Percentiles rank a stretch among this genome's conserved stretches.
phyloP scores from a whole-genome alignment of 2,113 vertebrate genomes.

The Chaenogobius annularis region DNA sequence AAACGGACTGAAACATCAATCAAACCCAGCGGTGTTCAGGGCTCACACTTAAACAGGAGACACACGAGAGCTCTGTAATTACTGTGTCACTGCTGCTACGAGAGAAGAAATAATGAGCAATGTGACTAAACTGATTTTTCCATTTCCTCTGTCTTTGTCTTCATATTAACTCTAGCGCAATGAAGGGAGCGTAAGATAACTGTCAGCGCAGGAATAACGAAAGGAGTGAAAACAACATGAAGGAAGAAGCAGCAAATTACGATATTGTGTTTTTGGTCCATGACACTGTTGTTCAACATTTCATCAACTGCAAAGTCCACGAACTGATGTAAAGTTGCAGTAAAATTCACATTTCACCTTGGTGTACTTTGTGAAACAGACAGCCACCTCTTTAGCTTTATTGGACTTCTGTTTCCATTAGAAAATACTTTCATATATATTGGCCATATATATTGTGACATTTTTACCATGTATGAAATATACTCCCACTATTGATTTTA shows the following conservation, averaged over 20 bases:
- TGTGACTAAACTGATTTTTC: constrained; percentile 36
- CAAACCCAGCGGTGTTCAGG: constrained; percentile 30
- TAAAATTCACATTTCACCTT: too few relatives aligned
- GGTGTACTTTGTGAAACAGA: too few relatives aligned
- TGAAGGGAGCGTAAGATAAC: constrained; percentile 22
- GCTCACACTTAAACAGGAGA: constrained; percentile 32
- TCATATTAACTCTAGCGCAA: constrained; percentile 30
- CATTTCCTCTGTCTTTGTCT: constrained; percentile 43
- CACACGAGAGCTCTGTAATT: constrained; percentile 18
- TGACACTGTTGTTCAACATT: too few relatives aligned
- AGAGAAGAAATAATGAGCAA: constrained; percentile 42
- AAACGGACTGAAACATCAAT: constrained; percentile 44
- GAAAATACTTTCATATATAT: too few relatives aligned
- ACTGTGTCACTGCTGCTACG: constrained; percentile 15
- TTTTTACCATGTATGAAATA: too few relatives aligned
- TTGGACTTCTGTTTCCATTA: too few relatives aligned
- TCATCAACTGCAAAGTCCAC: too few relatives aligned
- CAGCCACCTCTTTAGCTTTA: too few relatives aligned
- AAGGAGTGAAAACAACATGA: constrained; percentile 15
- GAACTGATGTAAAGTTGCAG: too few relatives aligned
- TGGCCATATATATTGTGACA: too few relatives aligned
- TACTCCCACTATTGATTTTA: too few relatives aligned
- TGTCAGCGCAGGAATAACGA: constrained; percentile 7
- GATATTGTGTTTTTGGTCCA: too few relatives aligned
- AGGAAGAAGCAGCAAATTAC: constrained; percentile 19